Evolutionary conservation across 2,113 vertebrate genomes (phyloP).

Genomic region (Cyanistes caeruleus): DNA sequence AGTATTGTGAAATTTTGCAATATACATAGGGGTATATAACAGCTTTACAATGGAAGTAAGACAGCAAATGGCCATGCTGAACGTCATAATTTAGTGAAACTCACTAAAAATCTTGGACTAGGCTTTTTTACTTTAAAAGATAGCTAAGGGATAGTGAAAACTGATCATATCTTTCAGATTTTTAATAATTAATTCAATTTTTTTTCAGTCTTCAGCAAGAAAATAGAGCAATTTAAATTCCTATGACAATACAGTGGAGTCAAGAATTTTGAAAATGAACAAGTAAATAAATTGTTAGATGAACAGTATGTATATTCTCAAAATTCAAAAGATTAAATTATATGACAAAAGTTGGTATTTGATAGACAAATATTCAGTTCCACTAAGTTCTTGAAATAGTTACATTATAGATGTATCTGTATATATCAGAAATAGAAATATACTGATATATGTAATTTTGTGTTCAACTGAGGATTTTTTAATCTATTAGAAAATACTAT

Average conservation of each 20-base stretch:
- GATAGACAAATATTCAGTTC: not conserved
- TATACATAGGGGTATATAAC: not conserved
- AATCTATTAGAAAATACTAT: not conserved
- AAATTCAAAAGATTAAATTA: not conserved
- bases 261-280: not conserved
- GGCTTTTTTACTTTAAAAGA: not conserved
- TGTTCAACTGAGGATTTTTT: not conserved
- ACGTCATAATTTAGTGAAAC: not conserved
- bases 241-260: accelerated
- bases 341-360: not conserved
- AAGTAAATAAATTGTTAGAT: not conserved
- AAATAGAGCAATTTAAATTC: not conserved
- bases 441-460: not conserved
- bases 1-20: not conserved
- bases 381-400: not conserved
- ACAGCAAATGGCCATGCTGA: not conserved
- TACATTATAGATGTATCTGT: not conserved
- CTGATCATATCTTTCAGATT: not conserved
- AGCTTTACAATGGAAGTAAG: not conserved
- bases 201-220: not conserved
- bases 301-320: not conserved
- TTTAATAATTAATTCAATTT: not conserved
- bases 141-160: not conserved
- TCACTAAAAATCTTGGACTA: accelerated
- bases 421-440: not conserved